Conservation (phyloP, 2,113 vertebrate species). For the Lampris megalopsis region DNA sequence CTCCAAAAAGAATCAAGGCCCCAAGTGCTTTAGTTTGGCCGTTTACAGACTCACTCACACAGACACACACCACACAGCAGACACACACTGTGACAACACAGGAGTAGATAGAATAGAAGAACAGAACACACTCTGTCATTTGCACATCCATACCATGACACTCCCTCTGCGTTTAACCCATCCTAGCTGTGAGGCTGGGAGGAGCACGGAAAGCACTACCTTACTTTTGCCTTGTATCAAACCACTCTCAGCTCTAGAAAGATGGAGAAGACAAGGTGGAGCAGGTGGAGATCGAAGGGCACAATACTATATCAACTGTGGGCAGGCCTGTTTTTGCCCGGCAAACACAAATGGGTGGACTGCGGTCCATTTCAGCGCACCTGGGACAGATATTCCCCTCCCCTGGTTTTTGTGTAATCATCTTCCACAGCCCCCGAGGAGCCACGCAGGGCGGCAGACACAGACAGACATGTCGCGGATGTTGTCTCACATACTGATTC, state of each 20-base stretch:
- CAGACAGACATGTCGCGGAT: conserved; percentile 22
- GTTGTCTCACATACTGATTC: conserved; percentile 22
- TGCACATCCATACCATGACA: too few species aligned
- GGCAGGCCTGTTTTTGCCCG: not conserved
- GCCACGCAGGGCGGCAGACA: conserved; percentile 11
- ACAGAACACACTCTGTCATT: too few species aligned
- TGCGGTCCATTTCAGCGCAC: conserved; percentile 39
- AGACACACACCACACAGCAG: too few species aligned
- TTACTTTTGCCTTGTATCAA: not conserved
- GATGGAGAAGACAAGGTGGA: conserved; percentile 8
- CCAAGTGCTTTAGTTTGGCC: too few species aligned
- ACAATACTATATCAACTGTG: not conserved
- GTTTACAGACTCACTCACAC: too few species aligned
- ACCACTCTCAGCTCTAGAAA: not conserved
- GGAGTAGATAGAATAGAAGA: too few species aligned
- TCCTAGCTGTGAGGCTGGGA: too few species aligned
- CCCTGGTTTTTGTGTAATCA: not conserved
- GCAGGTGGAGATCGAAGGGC: conserved; percentile 11
- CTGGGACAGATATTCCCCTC: conserved; percentile 39
- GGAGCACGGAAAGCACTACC: not conserved
- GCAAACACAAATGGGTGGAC: conserved; percentile 30
- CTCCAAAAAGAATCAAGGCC: too few species aligned
- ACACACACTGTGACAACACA: too few species aligned
- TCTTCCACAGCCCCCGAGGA: conserved; percentile 20
- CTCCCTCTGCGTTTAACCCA: too few species aligned